phyloP scores from a whole-genome alignment of 2,888 invertebrate species.

The Agriotes lineatus region DNA sequence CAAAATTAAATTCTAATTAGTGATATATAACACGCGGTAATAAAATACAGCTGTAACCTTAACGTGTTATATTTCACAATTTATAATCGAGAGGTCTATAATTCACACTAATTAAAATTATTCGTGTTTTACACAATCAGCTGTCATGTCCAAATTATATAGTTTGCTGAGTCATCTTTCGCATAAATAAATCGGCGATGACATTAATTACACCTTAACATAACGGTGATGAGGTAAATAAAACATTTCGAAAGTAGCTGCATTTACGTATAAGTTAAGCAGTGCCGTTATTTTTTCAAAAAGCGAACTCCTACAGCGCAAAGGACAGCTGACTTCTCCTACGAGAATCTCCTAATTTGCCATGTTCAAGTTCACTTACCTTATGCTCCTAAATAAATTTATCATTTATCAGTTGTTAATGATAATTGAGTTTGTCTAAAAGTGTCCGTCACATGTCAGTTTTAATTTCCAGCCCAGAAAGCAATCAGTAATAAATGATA shows the following conservation, averaged over 20 bases:
- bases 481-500: conserved; percentile 9
- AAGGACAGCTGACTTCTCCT: conserved; percentile 39
- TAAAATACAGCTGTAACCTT: too few relatives aligned
- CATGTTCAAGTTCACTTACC: conserved; percentile 38
- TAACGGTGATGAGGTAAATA: conserved; percentile 32
- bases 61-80: not conserved
- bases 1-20: too few relatives aligned
- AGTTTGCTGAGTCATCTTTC: conserved; percentile 25
- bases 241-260: conserved; percentile 27
- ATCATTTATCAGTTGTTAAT: conserved; percentile 15
- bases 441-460: conserved; percentile 8
- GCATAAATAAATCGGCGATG: conserved; percentile 30
- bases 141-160: conserved; percentile 6
- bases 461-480: conserved; percentile 1
- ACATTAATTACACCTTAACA: conserved; percentile 30
- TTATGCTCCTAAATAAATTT: conserved; percentile 23
- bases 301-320: conserved; percentile 41
- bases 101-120: conserved; percentile 14
- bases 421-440: conserved; percentile 13
- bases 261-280: conserved; percentile 36
- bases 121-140: conserved; percentile 14
- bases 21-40: too few relatives aligned
- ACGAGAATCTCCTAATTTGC: conserved; percentile 44
- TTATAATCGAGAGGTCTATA: not conserved
- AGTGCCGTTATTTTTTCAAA: conserved; percentile 38